Percentiles rank a stretch among this genome's conserved stretches.
phyloP scores from a whole-genome alignment of 2,888 invertebrate species.

The Ditula angustiorana region DNA sequence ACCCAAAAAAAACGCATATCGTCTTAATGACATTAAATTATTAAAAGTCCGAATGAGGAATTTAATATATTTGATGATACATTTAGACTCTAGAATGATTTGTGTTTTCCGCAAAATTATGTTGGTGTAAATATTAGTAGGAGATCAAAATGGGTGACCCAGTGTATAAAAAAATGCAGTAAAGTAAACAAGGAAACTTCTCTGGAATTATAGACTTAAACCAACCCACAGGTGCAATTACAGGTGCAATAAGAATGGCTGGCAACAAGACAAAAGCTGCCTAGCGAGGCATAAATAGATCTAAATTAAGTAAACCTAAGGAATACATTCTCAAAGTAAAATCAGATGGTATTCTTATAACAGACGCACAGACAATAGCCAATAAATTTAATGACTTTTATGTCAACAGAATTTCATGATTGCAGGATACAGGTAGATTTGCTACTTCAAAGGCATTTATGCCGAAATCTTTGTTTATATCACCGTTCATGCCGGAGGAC shows the following conservation, averaged over 20 bases:
- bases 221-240: neutral
- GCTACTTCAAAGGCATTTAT: neutral
- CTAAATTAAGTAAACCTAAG: neutral
- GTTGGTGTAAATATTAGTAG: too few species aligned
- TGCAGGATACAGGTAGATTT: neutral
- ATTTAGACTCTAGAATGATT: too few species aligned
- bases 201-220: slow-evolving; percentile 3
- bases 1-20: too few species aligned
- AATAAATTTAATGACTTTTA: neutral
- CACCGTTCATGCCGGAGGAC: neutral
- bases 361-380: too few species aligned
- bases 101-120: too few species aligned
- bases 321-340: neutral
- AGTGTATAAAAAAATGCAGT: slow-evolving; percentile 3
- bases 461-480: neutral
- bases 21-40: too few species aligned
- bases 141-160: slow-evolving; percentile 18
- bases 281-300: neutral
- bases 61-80: too few species aligned
- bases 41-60: too few species aligned
- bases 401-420: neutral
- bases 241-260: neutral
- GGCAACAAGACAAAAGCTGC: slow-evolving; percentile 1
- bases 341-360: neutral
- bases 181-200: slow-evolving; percentile 3